Evolutionary conservation across 2,797 vertebrate genomes (phyloP).

Genomic region (Macroramphosus scolopax): DNA sequence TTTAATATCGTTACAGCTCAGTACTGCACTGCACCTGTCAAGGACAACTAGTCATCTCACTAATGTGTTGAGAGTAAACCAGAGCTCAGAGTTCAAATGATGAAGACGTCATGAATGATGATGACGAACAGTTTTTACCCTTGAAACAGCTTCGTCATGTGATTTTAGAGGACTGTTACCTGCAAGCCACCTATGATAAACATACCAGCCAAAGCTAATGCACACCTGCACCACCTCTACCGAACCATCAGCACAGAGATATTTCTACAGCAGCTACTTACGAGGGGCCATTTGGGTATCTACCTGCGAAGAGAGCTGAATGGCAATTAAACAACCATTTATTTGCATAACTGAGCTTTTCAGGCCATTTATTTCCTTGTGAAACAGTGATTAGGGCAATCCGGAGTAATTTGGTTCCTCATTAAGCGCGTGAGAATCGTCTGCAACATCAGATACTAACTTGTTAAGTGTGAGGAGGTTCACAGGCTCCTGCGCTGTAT

Average conservation of each 20-base stretch:
- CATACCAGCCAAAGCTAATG: constrained; percentile 17
- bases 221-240: too few relatives aligned
- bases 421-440: too few relatives aligned
- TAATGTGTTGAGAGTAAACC: constrained; percentile 54
- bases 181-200: constrained; percentile 26
- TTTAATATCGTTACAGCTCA: constrained; percentile 39
- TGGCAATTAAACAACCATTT: constrained; percentile 41
- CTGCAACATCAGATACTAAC: constrained; percentile 37
- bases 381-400: constrained; percentile 16
- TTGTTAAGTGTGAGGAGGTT: constrained; percentile 38
- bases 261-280: constrained; percentile 38
- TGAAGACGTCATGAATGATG: too few relatives aligned
- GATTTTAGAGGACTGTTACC: constrained; percentile 32
- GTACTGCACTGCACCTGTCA: constrained; percentile 46
- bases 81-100: constrained; percentile 41
- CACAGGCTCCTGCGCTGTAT: constrained; percentile 45
- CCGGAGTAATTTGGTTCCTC: too few relatives aligned
- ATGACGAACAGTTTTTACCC: too few relatives aligned
- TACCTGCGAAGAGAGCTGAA: constrained; percentile 1
- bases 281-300: background rate
- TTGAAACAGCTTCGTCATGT: constrained; percentile 51
- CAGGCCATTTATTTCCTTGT: constrained; percentile 13
- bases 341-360: constrained; percentile 5
- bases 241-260: too few relatives aligned
- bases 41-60: constrained; percentile 69